Base-by-base conservation (phyloP, 1,140 invertebrate genomes). In the Zaprionus nigranus region DNA sequence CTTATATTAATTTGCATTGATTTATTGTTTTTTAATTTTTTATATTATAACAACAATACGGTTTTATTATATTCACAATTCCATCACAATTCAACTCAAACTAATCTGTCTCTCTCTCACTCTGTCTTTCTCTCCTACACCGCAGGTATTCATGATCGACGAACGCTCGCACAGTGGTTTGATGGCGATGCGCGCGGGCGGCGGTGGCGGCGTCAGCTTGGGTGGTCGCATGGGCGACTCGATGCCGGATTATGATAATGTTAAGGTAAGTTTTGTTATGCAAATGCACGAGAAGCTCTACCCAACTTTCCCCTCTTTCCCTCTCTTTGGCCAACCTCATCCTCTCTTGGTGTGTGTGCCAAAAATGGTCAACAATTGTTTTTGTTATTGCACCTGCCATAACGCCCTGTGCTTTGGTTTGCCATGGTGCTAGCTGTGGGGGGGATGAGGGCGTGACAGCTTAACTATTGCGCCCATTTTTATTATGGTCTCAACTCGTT, bases 191-290 rank as follows among this genome's bases (percentile, higher is more conserved):
- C 46, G 92, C 72, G 78, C 93, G 82, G 46, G 85, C 82, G 74
- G 84, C 63, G 84, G 84, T 3, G 82, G 82, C 17, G 83, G 83
- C 1, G 74, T 63, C 66, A 75, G 81, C 56, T 68, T 85, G 79
- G 82, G 75, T 73, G 92, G 83, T 60, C 91, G 92, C 63, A 78
- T 93, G 61, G 90, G 92, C 56, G 92, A 93, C 81, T 92, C 92
- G 68, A 91, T 92, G 82, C 93, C 93, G 60, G 93, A 94, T 92
- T 94, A 93, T 91, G 94, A 95, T 75, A 94, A 94, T 83, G 92
- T 94, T 72, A 94, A 94, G 94, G 94, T 95, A 90, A 93, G 81
- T 76, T 82, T 79, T 79, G 67, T 77, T 80, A 90, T 90, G 81
- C 85, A 90, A 90, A 90, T 90, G 62, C 22, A 56, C 53, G 34